Base-by-base conservation (phyloP, 1,140 invertebrate genomes). In the Berghia stephanieae region DNA sequence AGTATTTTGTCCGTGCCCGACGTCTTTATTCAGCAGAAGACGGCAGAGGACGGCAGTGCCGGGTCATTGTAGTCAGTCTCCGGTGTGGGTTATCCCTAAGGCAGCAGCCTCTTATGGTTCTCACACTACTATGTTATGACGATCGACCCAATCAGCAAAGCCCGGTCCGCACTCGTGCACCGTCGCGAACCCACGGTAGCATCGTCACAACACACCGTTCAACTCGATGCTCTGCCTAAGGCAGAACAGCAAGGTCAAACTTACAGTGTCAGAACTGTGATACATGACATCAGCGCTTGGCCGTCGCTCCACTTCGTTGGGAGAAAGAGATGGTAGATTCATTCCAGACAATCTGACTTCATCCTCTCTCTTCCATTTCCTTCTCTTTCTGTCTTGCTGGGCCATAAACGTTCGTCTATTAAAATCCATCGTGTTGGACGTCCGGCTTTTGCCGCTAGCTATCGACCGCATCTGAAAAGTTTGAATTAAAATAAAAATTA, bases 301-400 rank as follows among this genome's bases (percentile, higher is more conserved):
- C 10, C 66, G 13, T 68, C 66, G 5, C 13, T 68, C 66, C 18
- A 68, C 31, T 10, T 3, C 55, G n/a, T 13, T 34, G n/a, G 46
- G 44, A n/a, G 44, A 36, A 21, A 74, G 16, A 34, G 13, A 21
- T 13, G 77, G 77, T 8, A 78, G 57, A 43, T 78, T 78, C 69
- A 78, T 70, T 40, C 43, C 43, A 24, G 77, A 66, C 24, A 78
- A 43, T 46, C 70, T 38, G n/a, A 78, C 68, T 46, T 78, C 57
- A 44, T 78, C 77, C 43, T 78, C 77, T 1, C 77, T n/a, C 34
- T 71, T 72, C 77, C 77, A 78, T 24, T 78, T 72, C 68, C 57
- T 42, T 18, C 63, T 40, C 49, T 78, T 78, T 27, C 68, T 55
- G 67, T 72, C 70, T 63, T 78, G 77, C 70, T 78, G 69, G 38